Evolutionary conservation across 2,888 invertebrate species (phyloP).

Genomic region (Drosophila tripunctata): DNA sequence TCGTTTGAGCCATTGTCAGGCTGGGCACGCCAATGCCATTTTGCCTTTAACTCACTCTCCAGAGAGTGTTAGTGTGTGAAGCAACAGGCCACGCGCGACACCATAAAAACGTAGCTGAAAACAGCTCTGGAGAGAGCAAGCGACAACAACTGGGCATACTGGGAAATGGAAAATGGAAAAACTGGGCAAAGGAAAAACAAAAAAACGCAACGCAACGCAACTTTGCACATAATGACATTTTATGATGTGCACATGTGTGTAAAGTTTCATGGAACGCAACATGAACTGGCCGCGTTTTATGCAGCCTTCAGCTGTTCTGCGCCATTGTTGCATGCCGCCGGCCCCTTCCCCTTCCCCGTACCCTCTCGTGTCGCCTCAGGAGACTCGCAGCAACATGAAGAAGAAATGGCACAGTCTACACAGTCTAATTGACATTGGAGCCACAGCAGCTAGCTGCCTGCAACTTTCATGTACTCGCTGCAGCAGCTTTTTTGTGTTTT

Average conservation of each 20-base stretch:
- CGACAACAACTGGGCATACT: conserved; percentile 9
- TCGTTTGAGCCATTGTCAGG: conserved; percentile 61
- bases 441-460: conserved; percentile 36
- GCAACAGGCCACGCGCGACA: conserved; percentile 72
- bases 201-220: conserved; percentile 43
- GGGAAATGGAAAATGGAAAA: conserved; percentile 19
- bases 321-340: conserved; percentile 41
- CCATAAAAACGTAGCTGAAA: conserved; percentile 62
- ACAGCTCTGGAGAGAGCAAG: conserved; percentile 30
- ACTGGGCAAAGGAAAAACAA: conserved; percentile 20
- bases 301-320: conserved; percentile 47
- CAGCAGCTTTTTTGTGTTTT: too few relatives aligned
- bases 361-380: too few relatives aligned
- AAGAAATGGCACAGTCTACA: conserved; percentile 16
- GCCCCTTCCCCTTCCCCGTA: too few relatives aligned
- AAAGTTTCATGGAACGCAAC: conserved; percentile 16
- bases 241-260: conserved; percentile 50
- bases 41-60: conserved; percentile 39
- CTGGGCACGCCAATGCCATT: conserved; percentile 65
- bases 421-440: conserved; percentile 63
- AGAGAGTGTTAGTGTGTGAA: conserved; percentile 47
- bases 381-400: conserved; percentile 4
- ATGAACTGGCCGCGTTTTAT: conserved; percentile 58
- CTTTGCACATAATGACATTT: conserved; percentile 74
- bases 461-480: too few relatives aligned